Evolutionary conservation across 2,888 invertebrate genomes (phyloP).

Genomic region (Orthosia cruda): DNA sequence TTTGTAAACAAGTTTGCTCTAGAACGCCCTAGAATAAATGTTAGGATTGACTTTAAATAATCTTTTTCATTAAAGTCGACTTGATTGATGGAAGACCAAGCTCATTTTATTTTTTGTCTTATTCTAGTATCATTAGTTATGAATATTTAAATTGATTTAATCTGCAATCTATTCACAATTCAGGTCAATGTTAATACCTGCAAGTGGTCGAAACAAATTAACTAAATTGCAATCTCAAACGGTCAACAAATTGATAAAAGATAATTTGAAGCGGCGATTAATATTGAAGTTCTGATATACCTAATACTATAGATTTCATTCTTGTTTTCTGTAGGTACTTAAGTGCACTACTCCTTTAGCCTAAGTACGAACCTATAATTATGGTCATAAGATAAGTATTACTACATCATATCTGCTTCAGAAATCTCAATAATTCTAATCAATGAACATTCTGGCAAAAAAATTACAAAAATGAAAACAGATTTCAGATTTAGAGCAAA

Average conservation of each 20-base stretch:
- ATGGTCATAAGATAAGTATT: too few species aligned
- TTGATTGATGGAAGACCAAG: not conserved
- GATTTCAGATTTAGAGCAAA: not conserved
- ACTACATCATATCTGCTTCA: not conserved
- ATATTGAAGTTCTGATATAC: not conserved
- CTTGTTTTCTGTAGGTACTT: not conserved
- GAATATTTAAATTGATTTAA: slow-evolving; percentile 24
- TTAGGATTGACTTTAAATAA: not conserved
- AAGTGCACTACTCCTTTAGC: not conserved
- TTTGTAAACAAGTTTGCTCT: not conserved
- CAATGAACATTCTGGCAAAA: not conserved
- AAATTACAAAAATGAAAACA: not conserved
- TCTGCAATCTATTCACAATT: slow-evolving; percentile 32
- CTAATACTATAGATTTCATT: not conserved
- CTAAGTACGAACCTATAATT: not conserved
- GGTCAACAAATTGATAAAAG: slow-evolving; percentile 48
- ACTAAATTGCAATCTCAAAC: slow-evolving; percentile 52
- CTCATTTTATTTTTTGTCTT: not conserved
- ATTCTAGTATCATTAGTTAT: not conserved
- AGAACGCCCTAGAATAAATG: not conserved
- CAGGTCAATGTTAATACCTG: slow-evolving; percentile 51
- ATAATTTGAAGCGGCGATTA: slow-evolving; percentile 52
- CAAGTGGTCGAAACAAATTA: slow-evolving; percentile 45
- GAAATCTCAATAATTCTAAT: not conserved
- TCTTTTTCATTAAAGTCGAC: not conserved